Base-by-base conservation (phyloP, 2,113 vertebrate genomes). In the Pterocles gutturalis region DNA sequence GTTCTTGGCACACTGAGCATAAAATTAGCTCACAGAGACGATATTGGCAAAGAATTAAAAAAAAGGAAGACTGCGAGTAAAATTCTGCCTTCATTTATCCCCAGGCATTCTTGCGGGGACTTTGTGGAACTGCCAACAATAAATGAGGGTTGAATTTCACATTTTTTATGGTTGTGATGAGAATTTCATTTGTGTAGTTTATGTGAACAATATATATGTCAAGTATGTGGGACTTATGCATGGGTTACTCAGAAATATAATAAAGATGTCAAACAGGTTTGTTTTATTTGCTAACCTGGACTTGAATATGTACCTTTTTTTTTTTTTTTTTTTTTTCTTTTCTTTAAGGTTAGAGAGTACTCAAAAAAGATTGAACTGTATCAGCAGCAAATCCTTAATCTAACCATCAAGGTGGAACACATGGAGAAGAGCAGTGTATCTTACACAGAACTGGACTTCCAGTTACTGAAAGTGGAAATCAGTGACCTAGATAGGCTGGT, bases 311-410 rank as follows among this genome's bases (percentile, higher is more conserved):
- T 36, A 34, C 26, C 4, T 10, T 45, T 79, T 55, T 45, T 48
- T 46, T 66, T 54, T 64, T 29, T 54, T 10, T 45, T 79, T 55
- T 45, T 48, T 46, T 66, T 54, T 64, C 26, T 54, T 64, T 77
- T 60, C 43, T 89, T 96, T 76, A 89, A 99, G 99, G 96, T 99
- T 48, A 98, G 78, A 64, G 92, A 98, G 22, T 99, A 99, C 66
- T 97, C 98, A 71, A 80, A 91, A 65, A 97, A 90, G 87, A 93
- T 99, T 83, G 96, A 93, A 31, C 9, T 97, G 1, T 99, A 99
- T 78, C 97, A 98, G 76, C 96, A 98, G 90, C 98, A 93, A 84
- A 98, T 99, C 19, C 20, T 62, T 31, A 98, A 98, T 85, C 62
- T 99, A 82, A 99, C 98, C 24, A 60, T 89, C 58, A 96, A 88